Conservation (phyloP, 1,140 invertebrate species). For the Reticulitermes speratus region DNA sequence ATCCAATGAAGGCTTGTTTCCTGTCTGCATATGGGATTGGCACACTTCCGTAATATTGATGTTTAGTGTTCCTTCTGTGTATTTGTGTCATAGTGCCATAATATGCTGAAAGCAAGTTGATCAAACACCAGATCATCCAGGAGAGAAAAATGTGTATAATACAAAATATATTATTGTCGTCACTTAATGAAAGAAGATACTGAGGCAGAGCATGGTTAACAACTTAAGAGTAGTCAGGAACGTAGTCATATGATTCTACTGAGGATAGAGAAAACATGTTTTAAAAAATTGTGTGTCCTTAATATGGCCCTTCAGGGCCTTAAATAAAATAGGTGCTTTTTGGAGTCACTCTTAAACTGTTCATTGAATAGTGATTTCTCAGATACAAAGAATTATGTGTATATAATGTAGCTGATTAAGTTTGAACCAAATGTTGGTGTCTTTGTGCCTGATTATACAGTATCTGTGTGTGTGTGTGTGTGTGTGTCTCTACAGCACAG, state of each 20-base stretch:
- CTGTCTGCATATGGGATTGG: no score
- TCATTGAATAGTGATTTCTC: neutral
- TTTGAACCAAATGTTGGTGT: neutral
- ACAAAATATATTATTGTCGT: neutral
- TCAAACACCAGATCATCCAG: neutral
- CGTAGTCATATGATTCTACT: neutral
- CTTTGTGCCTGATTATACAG: neutral
- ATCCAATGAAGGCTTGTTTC: no score
- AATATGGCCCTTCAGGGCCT: constrained; percentile 2
- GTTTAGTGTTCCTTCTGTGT: neutral
- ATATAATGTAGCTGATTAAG: neutral
- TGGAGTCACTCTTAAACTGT: neutral
- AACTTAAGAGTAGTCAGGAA: neutral
- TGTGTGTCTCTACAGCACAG: neutral
- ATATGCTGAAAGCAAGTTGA: neutral
- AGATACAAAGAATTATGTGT: neutral
- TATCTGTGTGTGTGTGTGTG: neutral
- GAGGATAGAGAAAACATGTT: neutral
- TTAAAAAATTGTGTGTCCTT: constrained; percentile 1
- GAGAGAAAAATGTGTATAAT: neutral
- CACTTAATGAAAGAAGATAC: neutral
- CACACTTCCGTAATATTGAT: no score
- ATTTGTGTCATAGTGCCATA: neutral
- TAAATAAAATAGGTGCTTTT: constrained; percentile 2
- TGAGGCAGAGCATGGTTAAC: neutral